Evolutionary conservation across 2,113 vertebrate genomes (phyloP).

Genomic region (Macaca mulatta): DNA sequence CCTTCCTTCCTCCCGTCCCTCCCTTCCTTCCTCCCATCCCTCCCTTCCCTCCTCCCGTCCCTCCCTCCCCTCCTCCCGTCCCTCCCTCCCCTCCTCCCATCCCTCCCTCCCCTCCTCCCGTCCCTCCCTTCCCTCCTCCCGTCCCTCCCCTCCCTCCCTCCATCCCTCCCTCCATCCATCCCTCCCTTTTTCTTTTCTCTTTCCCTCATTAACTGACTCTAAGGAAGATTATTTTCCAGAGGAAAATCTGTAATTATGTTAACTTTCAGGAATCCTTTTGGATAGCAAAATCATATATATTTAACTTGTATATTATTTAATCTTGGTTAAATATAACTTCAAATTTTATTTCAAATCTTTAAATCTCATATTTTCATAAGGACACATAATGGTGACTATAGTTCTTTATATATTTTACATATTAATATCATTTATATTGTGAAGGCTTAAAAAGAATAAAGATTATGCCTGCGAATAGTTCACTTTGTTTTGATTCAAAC

Average conservation of each 20-base stretch:
- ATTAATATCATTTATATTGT: neutral
- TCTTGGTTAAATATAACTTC: neutral
- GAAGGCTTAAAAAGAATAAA: neutral
- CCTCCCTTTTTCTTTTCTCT: neutral
- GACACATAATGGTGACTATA: neutral
- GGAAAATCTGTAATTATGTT: neutral
- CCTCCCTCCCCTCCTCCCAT: neutral
- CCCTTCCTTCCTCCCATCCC: neutral
- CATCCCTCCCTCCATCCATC: neutral
- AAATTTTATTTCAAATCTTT: conserved; percentile 24
- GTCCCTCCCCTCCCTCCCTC: accelerated
- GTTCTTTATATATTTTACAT: conserved; percentile 38
- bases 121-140: neutral
- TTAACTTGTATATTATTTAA: neutral
- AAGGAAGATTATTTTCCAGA: conserved; percentile 12
- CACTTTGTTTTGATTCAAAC: conserved; percentile 14
- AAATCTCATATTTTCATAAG: conserved; percentile 19
- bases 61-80: neutral
- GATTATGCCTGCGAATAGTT: neutral
- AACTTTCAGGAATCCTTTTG: conserved; percentile 23
- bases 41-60: accelerated
- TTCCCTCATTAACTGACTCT: neutral
- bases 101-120: neutral
- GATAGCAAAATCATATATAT: neutral
- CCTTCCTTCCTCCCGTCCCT: accelerated